Evolutionary conservation across 2,888 invertebrate species (phyloP), one percentile per base, ranked within the genome.

Genomic region (Xanthostigma xanthostigma): DNA sequence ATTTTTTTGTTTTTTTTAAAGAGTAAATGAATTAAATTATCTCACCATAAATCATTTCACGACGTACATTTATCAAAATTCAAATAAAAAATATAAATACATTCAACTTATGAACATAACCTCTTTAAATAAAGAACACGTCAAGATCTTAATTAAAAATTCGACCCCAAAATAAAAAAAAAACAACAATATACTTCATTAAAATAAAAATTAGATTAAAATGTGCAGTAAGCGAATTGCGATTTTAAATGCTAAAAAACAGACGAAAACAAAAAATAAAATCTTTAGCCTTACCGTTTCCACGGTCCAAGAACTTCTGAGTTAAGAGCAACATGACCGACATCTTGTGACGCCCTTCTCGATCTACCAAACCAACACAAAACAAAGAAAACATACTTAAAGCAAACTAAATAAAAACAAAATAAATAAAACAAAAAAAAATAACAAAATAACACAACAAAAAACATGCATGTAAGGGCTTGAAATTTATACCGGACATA

Each of bases 271-370:
- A 50, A 50, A 52, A 50, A 42, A 13, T 41, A 53, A 46, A 49
- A 53, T 56, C 59, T n/a, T n/a, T 62, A 57, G 44, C 67, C 68
- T 71, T 74, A 79, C 79, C 79, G 63, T 50, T 53, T 70, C 14
- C 69, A 61, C 56, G 74, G 75, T 61, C 76, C 73, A 68, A 78
- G 73, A 70, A 74, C 77, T 68, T 79, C 79, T 59, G 75, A 76
- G 64, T 78, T 78, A 65, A 78, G 69, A 63, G 78, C 76, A 65
- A 81, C 75, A 70, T 68, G 66, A 57, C 72, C 70, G 57, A 76
- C 75, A 70, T 89, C 88, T 74, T 87, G 87, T 61, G 88, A 88
- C 65, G 87, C 83, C 68, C 88, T 82, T 68, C 88, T 83, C 74
- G 86, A 85, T 82, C 88, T 88, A 76, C 66, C 73, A 34, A 42